A percentile compares a stretch with the other conserved stretches of the same genome.
phyloP scores from a whole-genome alignment of 64 coral and sea anemone genomes.

The Cladopsammia gracilis region DNA sequence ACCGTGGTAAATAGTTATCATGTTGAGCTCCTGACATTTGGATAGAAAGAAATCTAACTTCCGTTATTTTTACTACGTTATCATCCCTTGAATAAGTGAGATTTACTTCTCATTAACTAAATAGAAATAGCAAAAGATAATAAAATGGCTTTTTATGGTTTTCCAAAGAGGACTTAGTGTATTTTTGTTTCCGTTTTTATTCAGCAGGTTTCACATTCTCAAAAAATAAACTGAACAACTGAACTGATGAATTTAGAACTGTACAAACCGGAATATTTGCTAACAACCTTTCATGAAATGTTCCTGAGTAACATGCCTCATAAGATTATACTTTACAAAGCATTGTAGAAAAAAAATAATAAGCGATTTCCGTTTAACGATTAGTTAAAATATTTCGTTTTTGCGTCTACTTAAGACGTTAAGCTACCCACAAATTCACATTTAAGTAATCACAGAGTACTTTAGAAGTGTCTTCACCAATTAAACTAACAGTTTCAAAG shows the following conservation, averaged over 20 bases:
- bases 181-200: background rate
- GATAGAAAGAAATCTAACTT: background rate
- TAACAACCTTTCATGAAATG: conserved; percentile 7
- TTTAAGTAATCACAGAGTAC: conserved; percentile 27
- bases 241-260: background rate
- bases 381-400: background rate
- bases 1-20: background rate
- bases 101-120: conserved; percentile 22
- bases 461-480: conserved; percentile 41
- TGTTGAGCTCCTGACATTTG: no score
- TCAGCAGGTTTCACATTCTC: background rate
- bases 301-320: background rate
- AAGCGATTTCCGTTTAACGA: conserved; percentile 2
- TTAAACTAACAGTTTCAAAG: conserved; percentile 35
- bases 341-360: background rate
- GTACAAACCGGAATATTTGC: background rate
- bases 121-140: background rate
- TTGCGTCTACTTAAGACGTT: conserved; percentile 23
- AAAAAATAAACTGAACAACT: background rate
- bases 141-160: background rate
- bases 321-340: conserved; percentile 1
- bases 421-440: background rate
- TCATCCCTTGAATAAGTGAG: background rate
- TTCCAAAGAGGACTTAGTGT: background rate
- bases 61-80: background rate